These are phyloP conservation scores for Rhinichthys osculus DNA, from an alignment of 2,797 vertebrate genomes.

Conservation along the genomic window DNA sequence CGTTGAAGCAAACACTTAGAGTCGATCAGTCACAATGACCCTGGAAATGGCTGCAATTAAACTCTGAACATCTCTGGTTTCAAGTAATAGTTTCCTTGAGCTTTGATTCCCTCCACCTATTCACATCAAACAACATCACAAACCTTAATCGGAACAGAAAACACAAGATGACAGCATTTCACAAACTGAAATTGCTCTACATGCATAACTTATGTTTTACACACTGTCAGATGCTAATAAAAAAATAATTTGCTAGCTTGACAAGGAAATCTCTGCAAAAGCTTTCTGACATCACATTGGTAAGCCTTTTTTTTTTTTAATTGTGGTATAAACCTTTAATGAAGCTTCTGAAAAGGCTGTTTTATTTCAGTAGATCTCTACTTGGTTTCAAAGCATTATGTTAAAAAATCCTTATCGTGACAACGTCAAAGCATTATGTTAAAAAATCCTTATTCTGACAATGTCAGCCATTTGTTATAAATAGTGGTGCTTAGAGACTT, in stretches of 20 bases:
- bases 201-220: conserved; percentile 26
- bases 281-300: not conserved
- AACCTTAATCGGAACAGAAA: not conserved
- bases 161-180: not conserved
- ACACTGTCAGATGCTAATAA: not conserved
- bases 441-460: not conserved
- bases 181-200: not conserved
- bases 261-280: not conserved
- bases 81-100: conserved; percentile 3
- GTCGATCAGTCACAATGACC: conserved; percentile 56
- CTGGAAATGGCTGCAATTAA: conserved; percentile 53
- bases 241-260: not conserved
- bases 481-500: conserved; percentile 4
- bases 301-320: not conserved
- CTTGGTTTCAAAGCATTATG: not conserved
- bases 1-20: conserved; percentile 48
- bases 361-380: not conserved
- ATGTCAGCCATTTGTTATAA: conserved; percentile 13
- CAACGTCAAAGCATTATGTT: not conserved
- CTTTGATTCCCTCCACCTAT: not conserved
- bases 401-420: conserved; percentile 6
- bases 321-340: not conserved
- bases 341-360: not conserved
- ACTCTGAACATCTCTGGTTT: conserved; percentile 14
- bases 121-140: conserved; percentile 20